Evolutionary conservation across 2,797 vertebrate genomes (phyloP), one percentile per base, ranked within the genome.

Genomic region (Aeoliscus strigatus): DNA sequence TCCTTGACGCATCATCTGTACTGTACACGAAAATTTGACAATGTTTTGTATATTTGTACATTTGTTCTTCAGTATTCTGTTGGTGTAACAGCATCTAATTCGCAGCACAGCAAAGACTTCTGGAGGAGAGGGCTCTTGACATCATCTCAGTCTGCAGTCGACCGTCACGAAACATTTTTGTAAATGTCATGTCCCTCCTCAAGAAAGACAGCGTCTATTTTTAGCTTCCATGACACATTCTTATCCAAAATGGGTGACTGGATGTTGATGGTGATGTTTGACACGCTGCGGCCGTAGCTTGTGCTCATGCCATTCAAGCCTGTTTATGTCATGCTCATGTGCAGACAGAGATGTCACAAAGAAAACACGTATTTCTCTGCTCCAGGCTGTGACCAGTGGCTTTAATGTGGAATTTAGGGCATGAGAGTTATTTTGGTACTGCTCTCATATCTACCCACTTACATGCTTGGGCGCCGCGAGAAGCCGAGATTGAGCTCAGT

Each of bases 361-460:
- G 40, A 27, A 13, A 2, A 47, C 1, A 3, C 15, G 39, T 47
- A 25, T 62, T 1, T 50, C 40, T 51, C 4, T 35, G 24, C 51
- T 53, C 8, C 32, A 8, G 44, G 13, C 39, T 34, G 36, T 4
- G 64, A 43, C 54, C 69, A 27, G 23, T 28, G 50, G 48, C 52
- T 52, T 47, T 16, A 28, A 56, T 32, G 49, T 57, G 54, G 68
- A 80, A 85, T 82, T 72, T 62, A 64, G 77, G 77, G 43, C 79
- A 77, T 1, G 35, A 36, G 64, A 51, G 67, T 78, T 85, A 81
- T 85, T 85, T 75, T 60, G 66, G 74, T 76, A 9, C 53, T 1
- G 61, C 42, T 54, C 59, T 66, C 57, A 32, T 65, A 51, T 68
- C 51, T 44, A 51, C 36, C 12, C 53, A 16, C 55, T 47, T 23